A percentile compares a stretch with the other conserved stretches of the same genome.
phyloP scores from a whole-genome alignment of 2,888 invertebrate species.

The Amblyjoppa fuscipennis region DNA sequence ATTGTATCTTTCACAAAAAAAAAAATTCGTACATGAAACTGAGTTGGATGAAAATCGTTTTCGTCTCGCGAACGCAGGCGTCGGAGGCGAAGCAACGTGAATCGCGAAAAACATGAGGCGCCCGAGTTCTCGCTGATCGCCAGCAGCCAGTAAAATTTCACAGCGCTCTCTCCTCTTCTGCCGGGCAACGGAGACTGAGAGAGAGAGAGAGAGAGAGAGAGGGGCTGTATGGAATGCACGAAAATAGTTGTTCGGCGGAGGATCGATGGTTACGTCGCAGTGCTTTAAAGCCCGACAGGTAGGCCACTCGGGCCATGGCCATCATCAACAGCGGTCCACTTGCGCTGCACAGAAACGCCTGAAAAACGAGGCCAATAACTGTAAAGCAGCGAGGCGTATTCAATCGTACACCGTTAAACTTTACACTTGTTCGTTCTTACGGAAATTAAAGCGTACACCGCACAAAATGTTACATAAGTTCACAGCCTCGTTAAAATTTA shows the following conservation, averaged over 20 bases:
- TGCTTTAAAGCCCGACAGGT: conserved; percentile 34
- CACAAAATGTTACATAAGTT: too few relatives aligned
- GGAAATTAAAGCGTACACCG: too few relatives aligned
- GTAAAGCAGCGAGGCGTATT: not conserved
- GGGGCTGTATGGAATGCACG: conserved; percentile 64
- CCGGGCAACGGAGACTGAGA: not conserved
- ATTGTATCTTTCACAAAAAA: too few relatives aligned
- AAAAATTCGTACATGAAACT: too few relatives aligned
- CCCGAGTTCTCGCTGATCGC: conserved; percentile 4
- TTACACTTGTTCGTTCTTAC: too few relatives aligned
- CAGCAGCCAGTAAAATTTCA: conserved; percentile 2
- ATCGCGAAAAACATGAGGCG: not conserved
- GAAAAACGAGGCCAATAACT: conserved; percentile 52
- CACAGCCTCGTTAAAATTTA: too few relatives aligned
- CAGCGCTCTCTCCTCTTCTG: not conserved
- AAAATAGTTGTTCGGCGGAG: conserved; percentile 64
- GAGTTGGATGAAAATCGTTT: not conserved
- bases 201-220: conserved; percentile 23
- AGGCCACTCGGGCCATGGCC: conserved; percentile 53
- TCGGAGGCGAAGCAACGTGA: not conserved
- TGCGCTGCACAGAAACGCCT: conserved; percentile 26
- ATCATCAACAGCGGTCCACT: conserved; percentile 22
- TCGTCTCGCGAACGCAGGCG: not conserved
- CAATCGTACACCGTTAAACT: too few relatives aligned
- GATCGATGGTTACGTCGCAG: conserved; percentile 66